Conservation (phyloP, 2,797 vertebrate genomes). For the Coccyzus lansbergi region DNA sequence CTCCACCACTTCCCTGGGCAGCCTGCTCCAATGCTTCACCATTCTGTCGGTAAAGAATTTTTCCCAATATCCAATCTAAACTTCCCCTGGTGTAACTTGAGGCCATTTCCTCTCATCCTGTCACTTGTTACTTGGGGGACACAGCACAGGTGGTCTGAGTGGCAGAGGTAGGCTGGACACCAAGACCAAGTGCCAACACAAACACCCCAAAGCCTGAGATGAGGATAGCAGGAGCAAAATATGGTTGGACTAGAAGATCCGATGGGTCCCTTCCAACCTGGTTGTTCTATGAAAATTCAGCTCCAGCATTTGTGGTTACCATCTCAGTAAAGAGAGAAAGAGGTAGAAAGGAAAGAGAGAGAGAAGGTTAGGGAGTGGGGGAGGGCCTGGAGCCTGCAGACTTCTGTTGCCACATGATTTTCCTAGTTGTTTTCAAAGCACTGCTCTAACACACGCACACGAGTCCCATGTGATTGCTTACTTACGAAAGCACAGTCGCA, state of each 20-base stretch:
- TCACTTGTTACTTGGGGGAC: neutral
- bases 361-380: neutral
- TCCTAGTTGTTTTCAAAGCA: constrained; percentile 66
- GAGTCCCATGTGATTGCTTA: constrained; percentile 71
- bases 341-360: neutral
- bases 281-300: too few species aligned
- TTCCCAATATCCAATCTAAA: too few species aligned
- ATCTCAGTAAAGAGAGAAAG: neutral
- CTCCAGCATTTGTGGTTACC: constrained; percentile 6
- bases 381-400: constrained; percentile 32
- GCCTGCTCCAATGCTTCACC: too few species aligned
- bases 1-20: too few species aligned
- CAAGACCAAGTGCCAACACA: neutral
- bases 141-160: neutral
- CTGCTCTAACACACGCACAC: constrained; percentile 6
- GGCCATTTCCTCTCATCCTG: too few species aligned
- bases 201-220: neutral
- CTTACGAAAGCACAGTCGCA: constrained; percentile 65
- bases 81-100: too few species aligned
- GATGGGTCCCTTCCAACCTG: too few species aligned
- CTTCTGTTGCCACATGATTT: constrained; percentile 74
- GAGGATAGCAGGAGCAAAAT: neutral
- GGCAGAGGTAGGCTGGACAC: neutral
- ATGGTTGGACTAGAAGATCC: too few species aligned
- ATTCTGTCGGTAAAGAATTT: too few species aligned